A percentile compares a stretch with the other conserved stretches of the same genome.
Evolutionary conservation across 2,113 vertebrate species (phyloP).

Genomic region (Pomatorhinus ruficollis): DNA sequence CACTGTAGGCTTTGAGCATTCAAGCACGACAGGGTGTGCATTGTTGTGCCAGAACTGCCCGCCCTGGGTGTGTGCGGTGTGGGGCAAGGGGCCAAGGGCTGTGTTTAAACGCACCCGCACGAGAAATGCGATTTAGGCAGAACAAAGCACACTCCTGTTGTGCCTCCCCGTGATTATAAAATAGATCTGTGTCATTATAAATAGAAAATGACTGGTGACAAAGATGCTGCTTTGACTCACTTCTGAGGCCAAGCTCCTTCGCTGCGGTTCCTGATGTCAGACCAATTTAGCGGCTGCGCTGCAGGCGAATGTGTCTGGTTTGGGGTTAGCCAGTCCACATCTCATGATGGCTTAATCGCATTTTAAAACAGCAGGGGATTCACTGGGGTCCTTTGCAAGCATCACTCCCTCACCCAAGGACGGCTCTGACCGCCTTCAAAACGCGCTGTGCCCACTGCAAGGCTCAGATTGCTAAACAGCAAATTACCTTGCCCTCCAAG

Average conservation of each 20-base stretch:
- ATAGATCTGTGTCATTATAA: slow-evolving; percentile 51
- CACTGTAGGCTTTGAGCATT: background rate
- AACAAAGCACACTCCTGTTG: slow-evolving; percentile 59
- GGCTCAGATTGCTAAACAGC: background rate
- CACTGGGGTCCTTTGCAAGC: background rate
- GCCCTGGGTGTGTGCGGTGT: slow-evolving; percentile 22
- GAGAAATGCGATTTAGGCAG: slow-evolving; percentile 46
- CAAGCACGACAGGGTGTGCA: slow-evolving; percentile 37
- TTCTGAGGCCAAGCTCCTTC: background rate
- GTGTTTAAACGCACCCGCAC: background rate
- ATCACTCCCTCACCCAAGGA: background rate
- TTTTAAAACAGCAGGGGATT: slow-evolving; percentile 19
- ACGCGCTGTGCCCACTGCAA: background rate
- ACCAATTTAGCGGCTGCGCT: background rate
- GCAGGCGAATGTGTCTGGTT: background rate
- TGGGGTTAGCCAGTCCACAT: background rate
- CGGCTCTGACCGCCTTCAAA: background rate
- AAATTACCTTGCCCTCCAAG: background rate
- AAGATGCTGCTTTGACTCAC: slow-evolving; percentile 38
- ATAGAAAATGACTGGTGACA: slow-evolving; percentile 59
- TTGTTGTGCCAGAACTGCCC: slow-evolving; percentile 3
- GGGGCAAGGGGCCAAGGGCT: slow-evolving; percentile 30
- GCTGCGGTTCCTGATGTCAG: slow-evolving; percentile 31
- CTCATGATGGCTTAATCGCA: slow-evolving; percentile 39
- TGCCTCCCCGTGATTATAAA: slow-evolving; percentile 44